Base-by-base conservation (phyloP, 2,113 vertebrate species). In the Lamprotornis superbus region DNA sequence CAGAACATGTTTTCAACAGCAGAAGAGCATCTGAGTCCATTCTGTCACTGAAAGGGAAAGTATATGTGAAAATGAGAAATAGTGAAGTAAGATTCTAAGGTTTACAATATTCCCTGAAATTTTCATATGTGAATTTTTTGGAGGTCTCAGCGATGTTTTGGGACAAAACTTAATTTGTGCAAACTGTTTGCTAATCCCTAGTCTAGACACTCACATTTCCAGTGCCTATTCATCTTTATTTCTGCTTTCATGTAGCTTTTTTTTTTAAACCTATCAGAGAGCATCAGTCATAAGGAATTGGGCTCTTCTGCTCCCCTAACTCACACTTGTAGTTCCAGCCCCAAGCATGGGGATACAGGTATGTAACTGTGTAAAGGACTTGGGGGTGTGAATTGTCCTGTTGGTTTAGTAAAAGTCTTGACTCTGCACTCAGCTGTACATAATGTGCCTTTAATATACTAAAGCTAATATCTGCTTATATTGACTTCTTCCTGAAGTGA, bases 201-300 rank as follows among this genome's bases (percentile, higher is more conserved):
- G 70, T 93, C 82, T 94, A 88, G 94, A 94, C 71, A 39, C 37
- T 87, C 44, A 65, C 22, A 69, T 88, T 93, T 90, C 63, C 52
- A 55, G 24, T 85, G 52, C 63, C 27, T 83, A 35, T 85, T 94
- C 67, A 89, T 89, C 74, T 87, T 65, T 67, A 60, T 71, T 79
- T 95, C 50, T 80, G 78, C 50, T 94, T 89, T 77, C 37, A 65
- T 53, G 18, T 73, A 55, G 35, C 2, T 74, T 69, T 9, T 22
- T n/a, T 73, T 81, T 33, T 19, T 8, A 10, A 4, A 55, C 37
- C 28, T 71, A 4, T 70, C 28, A n/a, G 37, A 67, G 42, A 83
- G 15, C 28, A 83, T 79, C 70, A 83, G 55, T 85, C 30, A 22
- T 44, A 92, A 87, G 42, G 25, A 81, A 22, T 21, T 30, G n/a